These are phyloP conservation scores for Elephas maximus DNA, from an alignment of 2,113 vertebrate species.

Conservation along the genomic window DNA sequence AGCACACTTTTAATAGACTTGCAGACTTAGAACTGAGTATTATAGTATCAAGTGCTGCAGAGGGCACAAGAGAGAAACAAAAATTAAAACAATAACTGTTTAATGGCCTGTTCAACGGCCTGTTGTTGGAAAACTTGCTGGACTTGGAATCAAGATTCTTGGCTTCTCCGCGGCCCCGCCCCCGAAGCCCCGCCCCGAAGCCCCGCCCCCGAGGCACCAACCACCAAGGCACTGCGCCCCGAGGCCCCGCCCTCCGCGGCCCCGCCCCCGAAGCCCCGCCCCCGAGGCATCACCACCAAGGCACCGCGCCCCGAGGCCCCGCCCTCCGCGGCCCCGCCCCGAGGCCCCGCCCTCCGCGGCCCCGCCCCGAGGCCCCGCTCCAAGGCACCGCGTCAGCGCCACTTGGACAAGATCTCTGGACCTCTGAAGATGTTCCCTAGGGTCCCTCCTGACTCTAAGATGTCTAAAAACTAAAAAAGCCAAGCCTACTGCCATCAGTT, in stretches of 20 bases:
- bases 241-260: neutral
- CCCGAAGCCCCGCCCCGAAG: neutral
- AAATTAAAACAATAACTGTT: neutral
- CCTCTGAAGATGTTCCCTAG: neutral
- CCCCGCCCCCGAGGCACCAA: too few relatives aligned
- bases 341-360: neutral
- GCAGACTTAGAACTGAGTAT: neutral
- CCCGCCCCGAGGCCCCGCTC: neutral
- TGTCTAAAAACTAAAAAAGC: too few relatives aligned
- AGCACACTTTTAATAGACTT: too few relatives aligned
- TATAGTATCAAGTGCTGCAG: neutral
- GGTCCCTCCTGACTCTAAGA: neutral
- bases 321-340: neutral
- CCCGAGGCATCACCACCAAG: too few relatives aligned
- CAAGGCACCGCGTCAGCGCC: too few relatives aligned
- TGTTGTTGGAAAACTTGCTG: neutral
- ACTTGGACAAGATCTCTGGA: neutral
- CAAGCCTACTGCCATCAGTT: too few relatives aligned
- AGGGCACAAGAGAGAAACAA: neutral
- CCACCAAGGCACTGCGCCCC: neutral
- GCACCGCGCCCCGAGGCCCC: neutral
- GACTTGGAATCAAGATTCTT: neutral
- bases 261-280: too few relatives aligned
- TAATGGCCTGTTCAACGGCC: neutral
- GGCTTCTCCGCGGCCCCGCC: neutral